phyloP scores from a whole-genome alignment of 2,797 vertebrate genomes.

The Australoheros facetus region DNA sequence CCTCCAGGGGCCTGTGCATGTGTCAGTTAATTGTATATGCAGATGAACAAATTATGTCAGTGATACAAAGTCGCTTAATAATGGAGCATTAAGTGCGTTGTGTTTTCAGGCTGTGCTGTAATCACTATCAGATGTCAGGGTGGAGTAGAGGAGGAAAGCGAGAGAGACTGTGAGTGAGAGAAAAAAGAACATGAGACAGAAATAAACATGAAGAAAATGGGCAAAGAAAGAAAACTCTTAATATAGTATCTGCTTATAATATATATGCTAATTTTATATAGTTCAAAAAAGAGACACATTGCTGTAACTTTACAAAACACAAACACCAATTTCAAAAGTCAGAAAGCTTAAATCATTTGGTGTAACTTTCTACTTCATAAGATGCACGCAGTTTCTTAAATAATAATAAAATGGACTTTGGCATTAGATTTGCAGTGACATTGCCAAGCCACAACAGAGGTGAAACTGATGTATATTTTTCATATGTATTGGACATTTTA shows the following conservation, averaged over 20 bases:
- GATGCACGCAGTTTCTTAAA: not conserved
- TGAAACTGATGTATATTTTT: not conserved
- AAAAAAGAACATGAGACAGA: not conserved
- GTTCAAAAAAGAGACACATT: not conserved
- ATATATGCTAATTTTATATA: not conserved
- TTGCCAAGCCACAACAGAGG: not conserved
- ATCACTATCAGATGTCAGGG: constrained; percentile 75
- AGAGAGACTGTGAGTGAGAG: not conserved
- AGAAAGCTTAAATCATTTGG: not conserved
- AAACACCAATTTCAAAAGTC: not conserved
- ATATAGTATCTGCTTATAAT: not conserved
- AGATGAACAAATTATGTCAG: constrained; percentile 68
- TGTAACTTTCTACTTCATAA: not conserved
- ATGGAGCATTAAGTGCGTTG: constrained; percentile 61
- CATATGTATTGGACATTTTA: not conserved
- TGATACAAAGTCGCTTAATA: constrained; percentile 63
- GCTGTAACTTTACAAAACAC: not conserved
- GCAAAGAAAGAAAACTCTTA: constrained; percentile 3
- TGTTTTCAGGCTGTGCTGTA: constrained; percentile 62
- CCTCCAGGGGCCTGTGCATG: not conserved
- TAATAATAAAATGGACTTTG: not conserved
- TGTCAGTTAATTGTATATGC: constrained; percentile 42
- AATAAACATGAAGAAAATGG: not conserved
- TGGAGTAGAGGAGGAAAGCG: constrained; percentile 23
- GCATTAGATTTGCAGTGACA: not conserved